Evolutionary conservation across 2,113 vertebrate species (phyloP).

Genomic region (Tauraco erythrolophus): DNA sequence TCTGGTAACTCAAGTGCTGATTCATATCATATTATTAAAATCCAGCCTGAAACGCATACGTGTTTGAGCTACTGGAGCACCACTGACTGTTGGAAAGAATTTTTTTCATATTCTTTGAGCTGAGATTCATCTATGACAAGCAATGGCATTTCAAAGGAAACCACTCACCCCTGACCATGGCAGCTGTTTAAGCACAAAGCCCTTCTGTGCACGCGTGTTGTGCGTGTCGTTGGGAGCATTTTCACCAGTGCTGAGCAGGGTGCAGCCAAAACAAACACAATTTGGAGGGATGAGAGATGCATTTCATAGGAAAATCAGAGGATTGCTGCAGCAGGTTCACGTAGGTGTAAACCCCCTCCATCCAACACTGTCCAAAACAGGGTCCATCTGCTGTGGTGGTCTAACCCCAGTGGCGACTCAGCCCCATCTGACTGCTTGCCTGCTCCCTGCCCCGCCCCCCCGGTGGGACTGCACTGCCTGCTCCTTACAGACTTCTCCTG

Average conservation of each 20-base stretch:
- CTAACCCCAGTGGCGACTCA: too few relatives aligned
- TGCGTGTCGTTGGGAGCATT: not conserved
- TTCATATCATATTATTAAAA: not conserved
- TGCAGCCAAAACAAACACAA: not conserved
- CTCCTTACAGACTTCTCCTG: not conserved
- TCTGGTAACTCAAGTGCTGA: not conserved
- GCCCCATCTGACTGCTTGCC: too few relatives aligned
- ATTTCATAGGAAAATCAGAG: not conserved
- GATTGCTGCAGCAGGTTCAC: not conserved
- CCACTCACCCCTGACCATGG: not conserved
- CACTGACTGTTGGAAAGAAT: not conserved
- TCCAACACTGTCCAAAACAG: not conserved
- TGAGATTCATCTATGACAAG: not conserved
- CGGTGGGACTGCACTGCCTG: too few relatives aligned
- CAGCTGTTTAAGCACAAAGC: not conserved
- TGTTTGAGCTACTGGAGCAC: not conserved
- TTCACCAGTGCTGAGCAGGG: not conserved
- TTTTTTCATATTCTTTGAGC: not conserved
- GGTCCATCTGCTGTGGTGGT: too few relatives aligned
- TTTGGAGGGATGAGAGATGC: not conserved
- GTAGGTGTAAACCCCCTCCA: accelerated
- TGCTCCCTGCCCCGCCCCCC: too few relatives aligned
- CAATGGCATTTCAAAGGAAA: not conserved
- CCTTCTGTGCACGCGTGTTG: accelerated
- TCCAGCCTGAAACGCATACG: not conserved